A percentile compares a stretch with the other conserved stretches of the same genome.
These are phyloP conservation scores for Paramormyrops kingsleyae DNA, from an alignment of 2,113 vertebrate genomes.

Conservation along the genomic window DNA sequence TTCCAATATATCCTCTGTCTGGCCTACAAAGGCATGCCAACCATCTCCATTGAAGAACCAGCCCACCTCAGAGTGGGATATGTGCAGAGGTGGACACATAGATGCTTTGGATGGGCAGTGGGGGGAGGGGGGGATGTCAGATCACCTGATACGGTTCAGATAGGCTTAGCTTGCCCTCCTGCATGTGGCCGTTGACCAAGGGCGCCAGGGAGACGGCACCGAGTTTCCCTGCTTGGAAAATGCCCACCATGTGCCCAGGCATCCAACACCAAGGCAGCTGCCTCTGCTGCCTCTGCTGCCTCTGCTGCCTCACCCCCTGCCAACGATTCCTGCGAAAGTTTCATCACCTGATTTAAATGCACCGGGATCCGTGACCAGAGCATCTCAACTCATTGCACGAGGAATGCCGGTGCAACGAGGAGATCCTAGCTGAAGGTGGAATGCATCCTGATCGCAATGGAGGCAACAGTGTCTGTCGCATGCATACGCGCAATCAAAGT, in stretches of 20 bases:
- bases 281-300: constrained; percentile 12
- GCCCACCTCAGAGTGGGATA: background rate
- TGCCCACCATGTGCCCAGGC: constrained; percentile 2
- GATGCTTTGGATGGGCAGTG: constrained; percentile 39
- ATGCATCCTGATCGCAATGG: background rate
- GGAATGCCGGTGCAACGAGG: background rate
- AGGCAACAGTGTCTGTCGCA: background rate
- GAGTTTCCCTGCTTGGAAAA: background rate
- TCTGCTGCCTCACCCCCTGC: background rate
- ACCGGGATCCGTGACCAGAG: background rate
- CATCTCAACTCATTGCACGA: background rate
- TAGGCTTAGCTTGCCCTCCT: constrained; percentile 37
- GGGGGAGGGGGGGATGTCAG: constrained; percentile 26
- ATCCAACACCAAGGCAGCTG: constrained; percentile 41
- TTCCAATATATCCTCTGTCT: background rate
- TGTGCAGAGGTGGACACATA: constrained; percentile 28
- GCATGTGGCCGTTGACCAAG: constrained; percentile 23
- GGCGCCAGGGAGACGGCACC: constrained; percentile 25
- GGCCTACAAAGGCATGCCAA: background rate
- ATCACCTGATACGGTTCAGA: constrained; percentile 39
- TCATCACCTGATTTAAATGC: background rate
- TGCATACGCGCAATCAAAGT: background rate
- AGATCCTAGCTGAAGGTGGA: background rate
- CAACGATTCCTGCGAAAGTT: background rate
- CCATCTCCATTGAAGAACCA: background rate